Base-by-base conservation (phyloP, 1,140 invertebrate species). In the Drosophila trapezifrons region DNA sequence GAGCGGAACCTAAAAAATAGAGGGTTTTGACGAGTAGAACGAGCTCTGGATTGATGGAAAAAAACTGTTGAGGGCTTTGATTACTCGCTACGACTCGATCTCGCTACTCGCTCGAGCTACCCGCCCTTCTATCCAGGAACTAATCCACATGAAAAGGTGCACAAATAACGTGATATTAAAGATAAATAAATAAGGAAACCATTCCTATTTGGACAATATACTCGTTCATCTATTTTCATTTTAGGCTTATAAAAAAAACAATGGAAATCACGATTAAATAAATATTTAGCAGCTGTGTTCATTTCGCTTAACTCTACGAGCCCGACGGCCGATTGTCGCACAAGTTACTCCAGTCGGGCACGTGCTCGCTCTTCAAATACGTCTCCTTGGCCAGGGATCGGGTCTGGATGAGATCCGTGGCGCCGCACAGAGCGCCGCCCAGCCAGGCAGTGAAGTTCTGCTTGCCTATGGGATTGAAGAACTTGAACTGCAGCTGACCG, bases 381-480 rank as follows among this genome's bases (percentile, higher is more conserved):
- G 93, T 92, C 82, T 98, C 97, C 82, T 96, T 95, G 0, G 95
- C 94, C 18, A 98, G 80, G 5, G 95, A 96, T 43, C 96, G 93
- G 51, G 94, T 94, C 51, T 94, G 94, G 13, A 97, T 93, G 22
- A 96, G 94, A 92, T 98, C 97, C 8, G 97, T 96, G 9, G 96
- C 95, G 6, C 96, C 96, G 91, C 97, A 96, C 70, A 98, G 95
- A 15, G 97, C 95, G 57, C 97, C 96, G 90, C 97, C 97, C 12
- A 98, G 92, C 97, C 97, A 98, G 27, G 95, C 94, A 7, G 95
- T 95, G 90, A 96, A 98, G 93, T 98, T 98, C 55, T 96, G 95
- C 90, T 97, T 96, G 42, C 95, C 95, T 7, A 97, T 97, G 20
- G 95, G 93, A 13, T 93, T 93, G 85, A 97, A 97, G 85, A 98